Conservation (phyloP, 1,140 invertebrate species). For the Hylyphantes graminicola region DNA sequence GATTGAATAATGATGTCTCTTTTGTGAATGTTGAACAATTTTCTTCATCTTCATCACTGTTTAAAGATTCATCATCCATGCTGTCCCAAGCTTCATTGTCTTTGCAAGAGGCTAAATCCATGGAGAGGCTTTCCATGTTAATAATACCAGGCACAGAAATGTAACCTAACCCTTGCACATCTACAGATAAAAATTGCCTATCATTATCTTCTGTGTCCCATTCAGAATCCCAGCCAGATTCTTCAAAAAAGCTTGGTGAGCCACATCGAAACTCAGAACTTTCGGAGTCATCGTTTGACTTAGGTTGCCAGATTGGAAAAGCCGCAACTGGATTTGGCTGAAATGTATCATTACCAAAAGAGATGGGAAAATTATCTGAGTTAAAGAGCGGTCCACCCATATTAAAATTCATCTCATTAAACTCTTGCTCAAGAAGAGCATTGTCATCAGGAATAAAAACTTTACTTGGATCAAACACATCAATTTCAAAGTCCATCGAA, state of each 20-base stretch:
- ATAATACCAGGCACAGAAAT: constrained; percentile 62
- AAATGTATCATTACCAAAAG: constrained; percentile 12
- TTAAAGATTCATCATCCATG: constrained; percentile 64
- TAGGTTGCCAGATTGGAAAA: constrained; percentile 35
- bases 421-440: constrained; percentile 44
- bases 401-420: constrained; percentile 46
- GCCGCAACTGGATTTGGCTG: constrained; percentile 7
- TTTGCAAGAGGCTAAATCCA: constrained; percentile 66
- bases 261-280: constrained; percentile 55
- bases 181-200: constrained; percentile 25
- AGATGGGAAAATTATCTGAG: constrained; percentile 8
- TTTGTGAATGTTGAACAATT: constrained; percentile 5
- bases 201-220: constrained; percentile 60
- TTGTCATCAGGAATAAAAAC: constrained; percentile 61
- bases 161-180: constrained; percentile 62
- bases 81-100: constrained; percentile 66
- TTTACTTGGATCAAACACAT: constrained; percentile 63
- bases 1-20: not conserved
- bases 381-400: constrained; percentile 35
- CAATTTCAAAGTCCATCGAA: constrained; percentile 62
- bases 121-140: constrained; percentile 65
- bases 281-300: constrained; percentile 24
- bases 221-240: constrained; percentile 62
- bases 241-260: constrained; percentile 63
- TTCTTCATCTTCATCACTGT: constrained; percentile 64